Evolutionary conservation across 2,888 invertebrate species (phyloP), one percentile per base, ranked within the genome.

Genomic region (Allolobophora icterica): DNA sequence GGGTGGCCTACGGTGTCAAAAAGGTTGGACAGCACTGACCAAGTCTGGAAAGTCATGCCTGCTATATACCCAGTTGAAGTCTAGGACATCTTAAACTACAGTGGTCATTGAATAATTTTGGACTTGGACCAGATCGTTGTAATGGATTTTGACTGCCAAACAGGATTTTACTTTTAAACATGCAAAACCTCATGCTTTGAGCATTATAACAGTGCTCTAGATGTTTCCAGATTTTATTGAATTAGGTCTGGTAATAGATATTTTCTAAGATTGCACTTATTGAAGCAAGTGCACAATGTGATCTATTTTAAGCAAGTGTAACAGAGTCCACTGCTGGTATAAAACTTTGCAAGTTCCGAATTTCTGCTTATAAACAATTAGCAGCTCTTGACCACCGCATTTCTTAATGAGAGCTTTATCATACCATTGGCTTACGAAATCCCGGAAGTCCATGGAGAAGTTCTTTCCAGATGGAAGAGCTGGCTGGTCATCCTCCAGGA

Each of bases 401-500:
- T 71, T 71, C 71, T n/a, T 1, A n/a, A n/a, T 30, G 8, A 71
- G n/a, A 71, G 30, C 71, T 71, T n/a, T 52, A 30, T n/a, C 87
- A 38, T 87, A 87, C 87, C 98, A 99, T 95, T 97, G 97, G 95
- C 97, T 97, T 92, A 99, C 98, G 96, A 99, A 99, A 94, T 97
- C 97, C 95, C 97, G 97, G 96, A 99, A 98, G 94, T 98, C 98
- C 89, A 96, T 96, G 92, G 97, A 97, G 95, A 98, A 99, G 91
- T 97, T 96, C 94, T 96, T 96, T 93, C 97, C 97, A 71, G 96
- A 96, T 1, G 99, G 98, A 94, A 99, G 93, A 35, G 93, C 92
- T 1, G 96, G 96, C 13, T 96, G 95, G 15, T 95, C 95, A 84
- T 95, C 95, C 94, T 97, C 97, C 94, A 99, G 97, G 94, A 99